Evolutionary conservation across 2,888 invertebrate genomes (phyloP).

Genomic region (Listrodromus nycthemerus): DNA sequence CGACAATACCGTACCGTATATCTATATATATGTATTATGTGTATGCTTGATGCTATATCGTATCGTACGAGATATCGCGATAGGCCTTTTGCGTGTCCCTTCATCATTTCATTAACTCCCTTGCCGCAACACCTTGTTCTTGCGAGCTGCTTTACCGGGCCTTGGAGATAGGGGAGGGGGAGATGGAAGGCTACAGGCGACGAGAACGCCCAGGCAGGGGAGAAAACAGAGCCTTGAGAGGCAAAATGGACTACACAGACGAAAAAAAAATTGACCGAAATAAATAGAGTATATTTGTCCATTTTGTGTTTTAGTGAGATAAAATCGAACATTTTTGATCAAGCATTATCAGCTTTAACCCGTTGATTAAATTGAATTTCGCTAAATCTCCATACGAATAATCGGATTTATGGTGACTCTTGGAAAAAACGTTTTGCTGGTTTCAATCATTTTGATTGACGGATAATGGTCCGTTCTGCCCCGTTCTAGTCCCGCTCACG

Average conservation of each 20-base stretch:
- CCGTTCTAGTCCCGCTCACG: neutral
- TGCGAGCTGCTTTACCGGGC: neutral
- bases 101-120: conserved; percentile 32
- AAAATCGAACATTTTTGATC: neutral
- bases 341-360: neutral
- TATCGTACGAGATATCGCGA: conserved; percentile 12
- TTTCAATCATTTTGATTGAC: neutral
- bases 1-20: conserved; percentile 8
- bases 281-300: neutral
- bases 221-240: neutral
- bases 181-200: neutral
- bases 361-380: neutral
- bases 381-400: neutral
- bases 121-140: neutral
- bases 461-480: neutral
- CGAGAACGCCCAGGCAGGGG: neutral
- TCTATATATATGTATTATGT: neutral
- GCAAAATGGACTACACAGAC: neutral
- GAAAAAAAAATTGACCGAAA: neutral
- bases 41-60: conserved; percentile 4
- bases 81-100: conserved; percentile 9
- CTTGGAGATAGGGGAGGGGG: neutral
- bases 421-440: neutral
- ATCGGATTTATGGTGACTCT: neutral
- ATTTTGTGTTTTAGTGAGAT: neutral